These are phyloP conservation scores for Heliconius congener DNA, from an alignment of 1,140 invertebrate genomes.

Conservation along the genomic window DNA sequence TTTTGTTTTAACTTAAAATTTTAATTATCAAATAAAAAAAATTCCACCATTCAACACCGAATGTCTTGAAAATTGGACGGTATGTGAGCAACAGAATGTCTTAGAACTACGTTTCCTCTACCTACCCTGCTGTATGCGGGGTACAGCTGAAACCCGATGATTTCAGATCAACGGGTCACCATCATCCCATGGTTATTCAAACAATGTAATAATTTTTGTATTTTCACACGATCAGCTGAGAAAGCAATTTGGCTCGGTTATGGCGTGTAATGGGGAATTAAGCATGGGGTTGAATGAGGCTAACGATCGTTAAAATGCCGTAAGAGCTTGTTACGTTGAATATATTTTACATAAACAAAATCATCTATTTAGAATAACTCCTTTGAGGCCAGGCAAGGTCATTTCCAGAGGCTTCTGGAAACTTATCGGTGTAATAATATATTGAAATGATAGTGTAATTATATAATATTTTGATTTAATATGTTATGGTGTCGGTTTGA, in stretches of 20 bases:
- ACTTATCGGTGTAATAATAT: background rate
- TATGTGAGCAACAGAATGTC: background rate
- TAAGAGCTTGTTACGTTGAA: conserved; percentile 4
- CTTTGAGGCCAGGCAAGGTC: background rate
- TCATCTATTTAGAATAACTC: conserved; percentile 7
- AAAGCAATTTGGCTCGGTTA: too few species aligned
- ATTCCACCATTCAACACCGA: too few species aligned
- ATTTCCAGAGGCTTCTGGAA: background rate
- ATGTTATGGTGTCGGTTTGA: too few species aligned
- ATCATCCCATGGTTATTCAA: background rate
- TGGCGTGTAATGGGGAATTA: conserved; percentile 6
- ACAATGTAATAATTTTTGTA: background rate
- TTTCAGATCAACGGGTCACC: too few species aligned
- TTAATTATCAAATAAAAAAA: too few species aligned
- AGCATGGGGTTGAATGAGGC: conserved; percentile 6
- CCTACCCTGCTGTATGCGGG: background rate
- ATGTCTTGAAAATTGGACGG: too few species aligned
- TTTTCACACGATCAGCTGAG: conserved; percentile 5
- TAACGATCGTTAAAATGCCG: conserved; percentile 7
- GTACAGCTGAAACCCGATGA: background rate
- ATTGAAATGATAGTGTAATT: too few species aligned
- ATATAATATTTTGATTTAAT: too few species aligned
- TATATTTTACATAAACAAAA: conserved; percentile 9
- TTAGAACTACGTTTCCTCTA: background rate
- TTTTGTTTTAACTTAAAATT: background rate